Base-by-base conservation (phyloP, 2,888 invertebrate genomes). In the Orgyia antiqua region DNA sequence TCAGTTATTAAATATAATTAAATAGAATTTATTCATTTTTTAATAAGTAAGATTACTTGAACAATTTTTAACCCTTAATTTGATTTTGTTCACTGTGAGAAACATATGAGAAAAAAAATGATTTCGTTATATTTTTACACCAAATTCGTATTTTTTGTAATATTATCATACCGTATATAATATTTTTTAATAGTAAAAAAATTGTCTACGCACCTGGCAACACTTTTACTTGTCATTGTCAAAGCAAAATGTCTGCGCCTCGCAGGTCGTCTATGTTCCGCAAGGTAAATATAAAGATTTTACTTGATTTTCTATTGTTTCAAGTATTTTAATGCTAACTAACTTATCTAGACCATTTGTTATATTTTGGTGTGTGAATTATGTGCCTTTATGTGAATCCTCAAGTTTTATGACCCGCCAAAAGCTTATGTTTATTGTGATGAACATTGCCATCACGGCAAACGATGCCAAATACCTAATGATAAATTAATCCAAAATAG, bases 71-170 rank as follows among this genome's bases (percentile, higher is more conserved):
- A 13, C 9, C 15, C 15, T 25, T 25, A 25, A 25, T 25, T 25
- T 10, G 25, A 25, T 25, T 25, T 25, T 25, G 25, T 25, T 25
- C 25, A 25, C 15, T 15, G 25, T 25, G 13, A 13, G 6, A 25
- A 25, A 15, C 15, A 25, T 31, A 23, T 33, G 15, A 25, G 15
- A 15, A n/a, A n/a, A n/a, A n/a, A 25, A 25, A 15, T 6, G 8
- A n/a, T 9, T 25, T 9, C 13, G 9, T 25, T 8, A 20, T 20
- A 9, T 20, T 20, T 20, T 20, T n/a, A n/a, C n/a, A n/a, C 20
- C 9, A 20, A 20, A 20, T 20, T 20, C 20, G n/a, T 9, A 20
- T 8, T 20, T 20, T 20, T 25, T 15, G 4, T 15, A 7, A n/a
- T n/a, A n/a, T 25, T 4, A n/a, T 1, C 5, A 15, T 15, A 9